Evolutionary conservation across 2,797 vertebrate species (phyloP).

Genomic region (Menidia menidia): DNA sequence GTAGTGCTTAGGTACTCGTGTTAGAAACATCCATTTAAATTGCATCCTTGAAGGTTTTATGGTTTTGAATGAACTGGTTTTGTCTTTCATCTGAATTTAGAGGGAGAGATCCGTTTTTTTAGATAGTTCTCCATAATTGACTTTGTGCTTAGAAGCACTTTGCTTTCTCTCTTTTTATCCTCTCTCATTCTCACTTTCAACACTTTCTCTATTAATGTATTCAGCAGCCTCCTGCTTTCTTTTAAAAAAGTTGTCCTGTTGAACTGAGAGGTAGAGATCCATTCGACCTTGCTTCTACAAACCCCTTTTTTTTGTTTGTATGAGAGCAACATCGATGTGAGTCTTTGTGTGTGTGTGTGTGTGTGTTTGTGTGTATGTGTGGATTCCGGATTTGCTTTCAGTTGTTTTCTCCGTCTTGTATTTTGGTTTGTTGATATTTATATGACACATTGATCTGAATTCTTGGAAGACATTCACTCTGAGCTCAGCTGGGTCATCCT

Average conservation of each 20-base stretch:
- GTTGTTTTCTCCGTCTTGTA: conserved; percentile 45
- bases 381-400: not conserved
- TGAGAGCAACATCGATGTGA: conserved; percentile 4
- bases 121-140: conserved; percentile 59
- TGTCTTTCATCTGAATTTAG: conserved; percentile 15
- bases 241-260: conserved; percentile 55
- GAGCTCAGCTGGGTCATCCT: conserved; percentile 45
- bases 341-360: not conserved
- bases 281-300: conserved; percentile 56
- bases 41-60: conserved; percentile 21
- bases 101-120: conserved; percentile 37
- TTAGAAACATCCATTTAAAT: conserved; percentile 15
- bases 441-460: conserved; percentile 65
- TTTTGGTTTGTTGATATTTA: conserved; percentile 62
- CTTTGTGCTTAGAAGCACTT: conserved; percentile 58
- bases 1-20: not conserved
- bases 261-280: conserved; percentile 67
- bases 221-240: conserved; percentile 25
- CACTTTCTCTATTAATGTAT: conserved; percentile 31
- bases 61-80: conserved; percentile 46
- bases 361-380: not conserved
- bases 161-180: conserved; percentile 23
- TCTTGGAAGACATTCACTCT: conserved; percentile 55
- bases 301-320: conserved; percentile 47
- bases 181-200: conserved; percentile 9